A percentile compares a stretch with the other conserved stretches of the same genome.
phyloP scores from a whole-genome alignment of 2,797 vertebrate genomes.

The Poeciliopsis paucimaculata region DNA sequence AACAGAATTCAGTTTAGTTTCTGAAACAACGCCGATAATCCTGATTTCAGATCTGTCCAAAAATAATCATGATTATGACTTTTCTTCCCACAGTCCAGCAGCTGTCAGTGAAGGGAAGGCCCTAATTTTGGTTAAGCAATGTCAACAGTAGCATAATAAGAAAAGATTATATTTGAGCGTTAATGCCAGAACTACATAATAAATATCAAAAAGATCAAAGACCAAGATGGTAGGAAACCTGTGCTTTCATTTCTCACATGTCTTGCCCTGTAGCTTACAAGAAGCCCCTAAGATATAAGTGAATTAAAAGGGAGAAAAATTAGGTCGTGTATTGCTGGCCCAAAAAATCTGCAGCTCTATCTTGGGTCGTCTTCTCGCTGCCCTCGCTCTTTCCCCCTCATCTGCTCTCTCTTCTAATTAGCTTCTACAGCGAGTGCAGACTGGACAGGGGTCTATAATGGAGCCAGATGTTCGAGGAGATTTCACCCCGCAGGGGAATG shows the following conservation, averaged over 20 bases:
- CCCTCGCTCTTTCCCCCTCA: slow-evolving; percentile 67
- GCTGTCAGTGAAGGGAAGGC: neutral
- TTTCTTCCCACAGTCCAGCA: neutral
- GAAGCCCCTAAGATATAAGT: slow-evolving; percentile 43
- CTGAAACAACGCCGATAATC: neutral
- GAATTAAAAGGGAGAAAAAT: slow-evolving; percentile 61
- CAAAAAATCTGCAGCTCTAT: slow-evolving; percentile 55
- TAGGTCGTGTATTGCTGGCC: slow-evolving; percentile 58
- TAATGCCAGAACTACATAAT: slow-evolving; percentile 10
- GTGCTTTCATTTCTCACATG: slow-evolving; percentile 20
- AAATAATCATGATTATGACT: neutral
- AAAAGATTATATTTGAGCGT: slow-evolving; percentile 1
- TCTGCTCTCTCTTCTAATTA: slow-evolving; percentile 81
- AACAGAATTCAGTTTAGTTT: neutral
- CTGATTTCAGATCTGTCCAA: neutral
- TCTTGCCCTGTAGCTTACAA: slow-evolving; percentile 23
- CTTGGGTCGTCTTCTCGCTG: slow-evolving; percentile 63
- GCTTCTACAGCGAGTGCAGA: slow-evolving; percentile 68
- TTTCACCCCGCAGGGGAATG: slow-evolving; percentile 71
- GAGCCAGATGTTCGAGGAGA: slow-evolving; percentile 80
- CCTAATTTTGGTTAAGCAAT: slow-evolving; percentile 7
- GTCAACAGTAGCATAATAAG: slow-evolving; percentile 5
- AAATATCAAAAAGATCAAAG: slow-evolving; percentile 22
- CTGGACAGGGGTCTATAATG: slow-evolving; percentile 76
- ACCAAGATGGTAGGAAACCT: neutral